Evolutionary conservation across 2,797 vertebrate species (phyloP), one percentile per base, ranked within the genome.

Genomic region (Lepus oiostolus): DNA sequence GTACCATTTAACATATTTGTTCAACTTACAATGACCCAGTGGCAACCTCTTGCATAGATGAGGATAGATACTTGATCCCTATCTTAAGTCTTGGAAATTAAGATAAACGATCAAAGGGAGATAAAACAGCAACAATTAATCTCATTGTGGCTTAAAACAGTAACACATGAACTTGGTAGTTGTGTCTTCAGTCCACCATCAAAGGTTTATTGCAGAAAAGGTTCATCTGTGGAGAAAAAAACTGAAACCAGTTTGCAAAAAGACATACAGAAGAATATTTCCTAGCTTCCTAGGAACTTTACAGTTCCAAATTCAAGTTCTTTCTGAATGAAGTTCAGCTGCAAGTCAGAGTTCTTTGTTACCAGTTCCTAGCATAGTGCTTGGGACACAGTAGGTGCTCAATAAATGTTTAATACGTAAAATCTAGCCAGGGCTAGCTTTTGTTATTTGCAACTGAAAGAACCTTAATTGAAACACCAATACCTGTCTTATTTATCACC

Each of bases 1-100:
- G 32, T 85, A 87, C 22, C 62, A 71, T 85, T 82, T 79, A 16
- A 32, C 71, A 47, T 91, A 87, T 91, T 86, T 95, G 17, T 95
- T 80, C 28, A 81, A 65, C 63, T 84, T 42, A 63, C 13, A 81
- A 35, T 42, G 38, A 88, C 63, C 16, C 9, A 76, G 6, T 87
- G 82, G 32, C 50, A 74, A 54, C 65, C 50, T 75, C 32, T 2
- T 94, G 8, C 87, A 85, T 79, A 76, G 50, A 70, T 21, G 88
- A 88, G 22, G 11, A 62, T 88, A 38, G 52, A 76, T 38, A 42
- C 62, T 62, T 71, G 35, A 85, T 85, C 5, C 17, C 26, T 84
- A 42, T 79, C 11, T 67, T 71, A 91, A 38, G n/a, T 76, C 62
- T 90, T 65, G 68, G 75, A 54, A 84, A 79, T 93, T 95, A 92